Evolutionary conservation across 2,113 vertebrate genomes (phyloP), one percentile per base, ranked within the genome.

Genomic region (pig (Sus scrofa)): DNA sequence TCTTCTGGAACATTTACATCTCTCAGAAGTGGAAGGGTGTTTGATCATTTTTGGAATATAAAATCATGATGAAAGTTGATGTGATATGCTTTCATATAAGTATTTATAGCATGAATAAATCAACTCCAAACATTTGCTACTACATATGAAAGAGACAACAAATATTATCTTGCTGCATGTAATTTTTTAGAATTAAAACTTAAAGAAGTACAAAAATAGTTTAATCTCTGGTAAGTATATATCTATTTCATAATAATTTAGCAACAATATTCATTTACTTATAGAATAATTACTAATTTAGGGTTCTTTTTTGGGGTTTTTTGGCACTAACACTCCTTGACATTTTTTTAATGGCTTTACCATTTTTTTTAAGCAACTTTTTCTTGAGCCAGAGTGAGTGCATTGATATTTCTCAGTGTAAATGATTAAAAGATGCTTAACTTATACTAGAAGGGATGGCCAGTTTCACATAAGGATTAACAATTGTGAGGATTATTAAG

Each of bases 41-140:
- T 95, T 87, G 50, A 95, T 89, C 24, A 85, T 90, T 94, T 90
- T 68, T 74, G 37, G 75, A 50, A 93, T 93, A 50, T 88, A 88
- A 95, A 95, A 75, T 92, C 50, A 34, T 75, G 27, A 67, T 86
- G 39, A 70, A 91, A 84, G 24, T 18, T 81, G 24, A 89, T 88
- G 58, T 56, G 58, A 78, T 86, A 19, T 39, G 16, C 11, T 70
- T 89, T 94, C 37, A 37, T 73, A 6, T 44, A 87, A 86, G 30
- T 67, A 85, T 79, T 32, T 44, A 34, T 34, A 89, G 14, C 26
- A 74, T 88, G 24, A 77, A 93, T 77, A 85, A 77, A 58, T 88
- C 20, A 84, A 75, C 32, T 34, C 62, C 78, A 87, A 67, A 26
- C 2, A 62, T 73, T 68, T 74, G 2, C 5, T 68, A 30, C 11